These are phyloP conservation scores for Drosophila sordidapex DNA, from an alignment of 2,888 invertebrate species.

Conservation along the genomic window DNA sequence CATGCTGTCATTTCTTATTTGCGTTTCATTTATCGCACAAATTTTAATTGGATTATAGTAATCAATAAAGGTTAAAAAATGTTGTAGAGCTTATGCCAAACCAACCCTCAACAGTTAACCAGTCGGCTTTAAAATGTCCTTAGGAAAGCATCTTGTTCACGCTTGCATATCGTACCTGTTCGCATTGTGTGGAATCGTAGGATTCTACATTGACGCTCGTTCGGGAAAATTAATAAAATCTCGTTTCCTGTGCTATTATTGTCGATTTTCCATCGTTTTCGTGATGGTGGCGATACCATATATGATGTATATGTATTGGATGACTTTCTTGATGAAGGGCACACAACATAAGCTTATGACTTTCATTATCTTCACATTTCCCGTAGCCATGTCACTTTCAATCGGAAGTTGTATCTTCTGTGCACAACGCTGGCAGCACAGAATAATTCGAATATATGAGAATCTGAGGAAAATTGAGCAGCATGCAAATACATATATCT, in stretches of 20 bases:
- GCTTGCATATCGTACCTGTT: slow-evolving; percentile 16
- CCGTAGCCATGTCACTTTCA: neutral
- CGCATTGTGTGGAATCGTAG: slow-evolving; percentile 6
- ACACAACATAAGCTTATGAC: neutral
- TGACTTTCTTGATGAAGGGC: rapidly evolving
- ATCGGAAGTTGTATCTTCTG: neutral
- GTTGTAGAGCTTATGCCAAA: neutral
- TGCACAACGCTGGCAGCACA: slow-evolving; percentile 8
- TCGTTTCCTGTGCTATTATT: slow-evolving; percentile 4
- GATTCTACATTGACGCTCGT: slow-evolving; percentile 12
- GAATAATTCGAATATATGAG: slow-evolving; percentile 10
- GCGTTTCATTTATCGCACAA: neutral
- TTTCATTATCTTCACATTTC: neutral
- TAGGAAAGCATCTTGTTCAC: slow-evolving; percentile 4
- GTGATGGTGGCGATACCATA: neutral
- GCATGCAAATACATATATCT: neutral
- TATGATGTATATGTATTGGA: neutral
- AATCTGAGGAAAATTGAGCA: slow-evolving; percentile 3
- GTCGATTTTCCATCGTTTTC: neutral
- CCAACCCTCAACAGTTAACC: neutral
- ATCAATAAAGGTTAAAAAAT: neutral
- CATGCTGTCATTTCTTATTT: slow-evolving; percentile 3
- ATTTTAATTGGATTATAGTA: neutral
- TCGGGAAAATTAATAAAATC: neutral
- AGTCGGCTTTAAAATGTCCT: slow-evolving; percentile 3